These are phyloP conservation scores for Leptatherina wallacei DNA, from an alignment of 2,797 vertebrate genomes.

Conservation along the genomic window DNA sequence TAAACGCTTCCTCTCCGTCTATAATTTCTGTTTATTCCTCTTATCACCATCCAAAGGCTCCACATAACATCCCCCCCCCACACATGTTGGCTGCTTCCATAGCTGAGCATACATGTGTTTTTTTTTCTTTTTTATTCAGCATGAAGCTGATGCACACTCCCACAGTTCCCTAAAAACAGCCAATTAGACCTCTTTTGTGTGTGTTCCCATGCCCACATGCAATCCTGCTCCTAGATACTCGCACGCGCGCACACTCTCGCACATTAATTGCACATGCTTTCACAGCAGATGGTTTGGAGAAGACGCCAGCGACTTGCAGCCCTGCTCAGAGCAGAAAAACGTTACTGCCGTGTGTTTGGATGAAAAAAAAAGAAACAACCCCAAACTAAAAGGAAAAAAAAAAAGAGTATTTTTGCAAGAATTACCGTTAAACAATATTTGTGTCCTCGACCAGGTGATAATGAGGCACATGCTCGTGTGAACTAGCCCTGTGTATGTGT, in stretches of 20 bases:
- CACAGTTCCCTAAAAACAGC: slow-evolving; percentile 62
- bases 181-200: slow-evolving; percentile 75
- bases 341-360: slow-evolving; percentile 16
- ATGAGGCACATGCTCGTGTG: background rate
- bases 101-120: background rate
- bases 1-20: background rate
- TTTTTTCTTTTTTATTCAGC: slow-evolving; percentile 31
- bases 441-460: background rate
- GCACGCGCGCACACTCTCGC: slow-evolving; percentile 6
- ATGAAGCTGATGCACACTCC: slow-evolving; percentile 54
- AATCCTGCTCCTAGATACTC: slow-evolving; percentile 5
- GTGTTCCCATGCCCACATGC: slow-evolving; percentile 61
- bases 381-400: slow-evolving; percentile 1
- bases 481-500: background rate
- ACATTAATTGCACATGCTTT: slow-evolving; percentile 45
- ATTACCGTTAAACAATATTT: slow-evolving; percentile 19
- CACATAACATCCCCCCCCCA: background rate
- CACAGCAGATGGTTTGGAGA: slow-evolving; percentile 79
- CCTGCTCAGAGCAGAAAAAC: slow-evolving; percentile 37
- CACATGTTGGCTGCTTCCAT: background rate
- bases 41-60: background rate
- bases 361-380: slow-evolving; percentile 14
- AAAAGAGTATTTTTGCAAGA: background rate
- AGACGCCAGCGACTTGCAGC: slow-evolving; percentile 65
- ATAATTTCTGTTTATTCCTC: background rate